A percentile compares a stretch with the other conserved stretches of the same genome.
Evolutionary conservation across 1,140 invertebrate genomes (phyloP).

Genomic region (Tyrophagus putrescentiae): DNA sequence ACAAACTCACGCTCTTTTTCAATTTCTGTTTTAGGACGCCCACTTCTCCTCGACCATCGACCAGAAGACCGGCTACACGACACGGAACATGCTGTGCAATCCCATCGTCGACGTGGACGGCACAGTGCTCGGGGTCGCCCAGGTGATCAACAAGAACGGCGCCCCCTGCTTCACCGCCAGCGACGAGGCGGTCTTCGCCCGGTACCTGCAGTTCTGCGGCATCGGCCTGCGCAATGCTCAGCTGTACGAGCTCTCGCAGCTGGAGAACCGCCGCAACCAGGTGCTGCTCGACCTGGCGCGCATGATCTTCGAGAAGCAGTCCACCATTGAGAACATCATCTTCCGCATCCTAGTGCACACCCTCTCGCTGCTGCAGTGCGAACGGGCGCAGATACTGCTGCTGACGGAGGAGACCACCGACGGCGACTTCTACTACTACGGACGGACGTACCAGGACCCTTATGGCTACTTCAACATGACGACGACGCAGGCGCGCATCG

Average conservation of each 20-base stretch:
- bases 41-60: constrained; percentile 88
- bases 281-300: constrained; percentile 79
- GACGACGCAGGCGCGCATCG: neutral
- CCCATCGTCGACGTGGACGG: constrained; percentile 84
- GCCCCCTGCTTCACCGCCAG: constrained; percentile 48
- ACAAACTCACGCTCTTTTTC: too few species aligned
- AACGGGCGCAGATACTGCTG: constrained; percentile 59
- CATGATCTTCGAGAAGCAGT: constrained; percentile 93
- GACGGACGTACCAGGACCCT: neutral
- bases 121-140: constrained; percentile 87
- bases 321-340: constrained; percentile 85
- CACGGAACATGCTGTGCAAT: constrained; percentile 79
- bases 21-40: too few species aligned
- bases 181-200: constrained; percentile 78
- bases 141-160: constrained; percentile 85
- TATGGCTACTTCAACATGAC: constrained; percentile 10
- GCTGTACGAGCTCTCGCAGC: constrained; percentile 76
- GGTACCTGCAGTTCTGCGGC: constrained; percentile 88
- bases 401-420: neutral
- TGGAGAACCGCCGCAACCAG: constrained; percentile 88
- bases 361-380: constrained; percentile 80
- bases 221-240: constrained; percentile 86
- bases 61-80: constrained; percentile 76
- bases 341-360: constrained; percentile 84
- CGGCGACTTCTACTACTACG: constrained; percentile 10